Evolutionary conservation across 1,140 invertebrate species (phyloP).

Genomic region (Steinernema khuongi): DNA sequence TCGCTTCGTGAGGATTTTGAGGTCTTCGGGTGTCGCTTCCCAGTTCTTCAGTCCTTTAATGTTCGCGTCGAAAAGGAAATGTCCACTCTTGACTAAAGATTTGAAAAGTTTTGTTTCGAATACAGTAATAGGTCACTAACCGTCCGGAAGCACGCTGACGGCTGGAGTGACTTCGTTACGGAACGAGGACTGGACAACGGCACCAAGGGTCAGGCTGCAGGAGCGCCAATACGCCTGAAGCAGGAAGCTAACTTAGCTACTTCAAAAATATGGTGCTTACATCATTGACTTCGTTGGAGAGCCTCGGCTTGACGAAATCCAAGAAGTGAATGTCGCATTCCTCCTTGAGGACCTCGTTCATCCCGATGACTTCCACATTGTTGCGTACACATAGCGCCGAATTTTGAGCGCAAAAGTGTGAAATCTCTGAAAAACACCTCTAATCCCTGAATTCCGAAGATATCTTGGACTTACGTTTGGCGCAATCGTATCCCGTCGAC

Average conservation of each 20-base stretch:
- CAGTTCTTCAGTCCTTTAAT: conserved; percentile 4
- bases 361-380: not conserved
- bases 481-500: not conserved
- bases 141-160: not conserved
- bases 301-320: not conserved
- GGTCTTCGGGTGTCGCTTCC: not conserved
- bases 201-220: not conserved
- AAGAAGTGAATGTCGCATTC: not conserved
- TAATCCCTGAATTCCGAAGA: not conserved
- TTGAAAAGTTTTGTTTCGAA: not conserved
- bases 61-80: not conserved
- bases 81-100: not conserved
- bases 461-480: not conserved
- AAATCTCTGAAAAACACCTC: conserved; percentile 5
- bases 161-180: not conserved
- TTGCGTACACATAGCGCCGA: not conserved
- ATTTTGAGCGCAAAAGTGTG: not conserved
- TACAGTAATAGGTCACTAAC: not conserved
- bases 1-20: not conserved
- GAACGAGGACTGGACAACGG: not conserved
- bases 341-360: not conserved
- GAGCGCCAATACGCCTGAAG: not conserved
- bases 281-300: not conserved
- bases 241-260: not conserved
- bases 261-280: not conserved